Conservation (phyloP, 2,888 invertebrate genomes). For the Chrysolina americana region DNA sequence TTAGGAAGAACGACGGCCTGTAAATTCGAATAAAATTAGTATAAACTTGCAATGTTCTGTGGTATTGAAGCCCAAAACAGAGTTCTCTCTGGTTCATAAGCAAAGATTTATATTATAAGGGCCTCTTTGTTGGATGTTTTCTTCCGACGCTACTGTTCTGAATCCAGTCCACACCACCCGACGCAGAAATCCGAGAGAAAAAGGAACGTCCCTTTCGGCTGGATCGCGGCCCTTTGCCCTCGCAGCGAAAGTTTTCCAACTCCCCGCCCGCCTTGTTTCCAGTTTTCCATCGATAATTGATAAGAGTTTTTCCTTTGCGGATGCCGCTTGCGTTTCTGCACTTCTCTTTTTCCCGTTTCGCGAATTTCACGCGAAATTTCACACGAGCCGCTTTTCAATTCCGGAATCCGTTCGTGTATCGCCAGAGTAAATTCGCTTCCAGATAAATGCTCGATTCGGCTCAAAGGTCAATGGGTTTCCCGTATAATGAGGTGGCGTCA, state of each 20-base stretch:
- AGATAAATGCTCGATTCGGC: constrained; percentile 15
- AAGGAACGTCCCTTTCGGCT: background rate
- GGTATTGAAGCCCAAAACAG: no score
- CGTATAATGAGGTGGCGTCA: constrained; percentile 7
- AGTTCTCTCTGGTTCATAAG: no score
- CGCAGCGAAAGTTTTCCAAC: constrained; percentile 7
- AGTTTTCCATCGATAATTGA: constrained; percentile 23
- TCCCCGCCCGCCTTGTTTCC: constrained; percentile 7
- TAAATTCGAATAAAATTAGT: no score
- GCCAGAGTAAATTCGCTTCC: background rate
- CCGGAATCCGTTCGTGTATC: constrained; percentile 31
- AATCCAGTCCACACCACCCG: background rate
- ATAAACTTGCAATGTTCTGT: no score
- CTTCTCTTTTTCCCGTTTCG: constrained; percentile 28
- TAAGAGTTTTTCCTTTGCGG: constrained; percentile 18
- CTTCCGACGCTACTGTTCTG: background rate
- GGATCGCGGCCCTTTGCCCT: background rate
- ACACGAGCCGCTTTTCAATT: constrained; percentile 37
- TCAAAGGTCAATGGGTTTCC: constrained; percentile 14
- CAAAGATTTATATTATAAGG: no score
- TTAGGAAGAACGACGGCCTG: no score
- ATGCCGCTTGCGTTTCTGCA: background rate
- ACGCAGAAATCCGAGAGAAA: constrained; percentile 3
- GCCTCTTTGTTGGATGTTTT: no score
- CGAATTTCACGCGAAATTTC: constrained; percentile 40